Base-by-base conservation (phyloP, 2,888 invertebrate genomes). In the Monoplex corrugatus region DNA sequence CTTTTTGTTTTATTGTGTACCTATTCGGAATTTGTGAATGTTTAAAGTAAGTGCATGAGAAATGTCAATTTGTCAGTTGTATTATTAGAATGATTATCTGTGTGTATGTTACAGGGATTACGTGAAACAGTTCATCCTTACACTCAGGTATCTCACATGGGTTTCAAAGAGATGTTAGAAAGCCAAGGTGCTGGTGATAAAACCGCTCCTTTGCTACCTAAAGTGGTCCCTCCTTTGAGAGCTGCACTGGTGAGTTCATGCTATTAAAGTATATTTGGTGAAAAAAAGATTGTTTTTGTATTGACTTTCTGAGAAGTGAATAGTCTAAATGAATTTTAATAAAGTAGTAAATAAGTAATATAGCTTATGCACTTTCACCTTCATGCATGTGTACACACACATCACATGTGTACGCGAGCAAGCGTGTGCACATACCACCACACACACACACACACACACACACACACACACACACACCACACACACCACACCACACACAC, bases 41-140 rank as follows among this genome's bases (percentile, higher is more conserved):
- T n/a, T n/a, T n/a, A n/a, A n/a, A n/a, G n/a, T n/a, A n/a, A n/a
- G n/a, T n/a, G n/a, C n/a, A n/a, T n/a, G n/a, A n/a, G n/a, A n/a
- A n/a, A n/a, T n/a, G n/a, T n/a, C n/a, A n/a, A n/a, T n/a, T n/a
- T n/a, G n/a, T n/a, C n/a, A n/a, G n/a, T n/a, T n/a, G n/a, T n/a
- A 68, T 68, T 38, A 2, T 72, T 35, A 38, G 10, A 19, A 6
- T 80, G 40, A 43, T 80, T 19, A 82, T 72, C 50, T 80, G 5
- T n/a, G 72, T 89, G 89, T 45, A 83, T 90, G 83, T 89, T 90
- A n/a, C 91, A 95, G 95, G 96, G 96, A 72, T 90, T 96, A 72
- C 92, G 94, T 86, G 96, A 96, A 90, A 95, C 94, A 28, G 94
- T 95, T 6, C 95, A 95, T 92, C 96, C 96, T 13, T 95, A 96